Conservation (phyloP, 2,113 vertebrate genomes). For the Salvelinus sp. region DNA sequence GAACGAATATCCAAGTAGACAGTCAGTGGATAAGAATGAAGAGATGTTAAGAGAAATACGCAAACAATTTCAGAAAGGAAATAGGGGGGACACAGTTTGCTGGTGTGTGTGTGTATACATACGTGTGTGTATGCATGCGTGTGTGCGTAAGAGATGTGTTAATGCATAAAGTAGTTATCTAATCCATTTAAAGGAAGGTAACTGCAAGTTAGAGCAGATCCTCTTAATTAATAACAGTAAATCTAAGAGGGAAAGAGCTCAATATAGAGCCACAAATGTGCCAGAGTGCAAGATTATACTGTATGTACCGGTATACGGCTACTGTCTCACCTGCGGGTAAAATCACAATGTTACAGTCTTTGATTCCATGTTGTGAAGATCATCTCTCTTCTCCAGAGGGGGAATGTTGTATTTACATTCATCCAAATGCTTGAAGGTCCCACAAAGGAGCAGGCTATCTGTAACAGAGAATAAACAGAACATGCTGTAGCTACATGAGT, state of each 20-base stretch:
- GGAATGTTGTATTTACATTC: constrained; percentile 72
- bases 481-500: too few relatives aligned
- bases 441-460: constrained; percentile 47
- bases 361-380: constrained; percentile 67
- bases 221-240: too few relatives aligned
- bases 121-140: too few relatives aligned
- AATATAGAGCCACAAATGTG: too few relatives aligned
- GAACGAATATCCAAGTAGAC: not conserved
- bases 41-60: not conserved
- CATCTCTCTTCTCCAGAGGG: constrained; percentile 73
- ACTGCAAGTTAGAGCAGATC: too few relatives aligned
- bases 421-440: constrained; percentile 61
- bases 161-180: too few relatives aligned
- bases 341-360: constrained; percentile 78
- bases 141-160: too few relatives aligned
- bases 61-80: not conserved
- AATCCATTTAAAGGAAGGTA: too few relatives aligned
- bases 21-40: not conserved
- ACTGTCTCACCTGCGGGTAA: constrained; percentile 73
- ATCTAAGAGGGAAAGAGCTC: too few relatives aligned
- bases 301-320: too few relatives aligned
- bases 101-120: not conserved
- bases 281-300: too few relatives aligned
- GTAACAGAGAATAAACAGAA: not conserved
- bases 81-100: not conserved